Percentiles rank a stretch among this genome's conserved stretches.
Conservation (phyloP, 2,888 invertebrate species). For the Tortrix viridana region DNA sequence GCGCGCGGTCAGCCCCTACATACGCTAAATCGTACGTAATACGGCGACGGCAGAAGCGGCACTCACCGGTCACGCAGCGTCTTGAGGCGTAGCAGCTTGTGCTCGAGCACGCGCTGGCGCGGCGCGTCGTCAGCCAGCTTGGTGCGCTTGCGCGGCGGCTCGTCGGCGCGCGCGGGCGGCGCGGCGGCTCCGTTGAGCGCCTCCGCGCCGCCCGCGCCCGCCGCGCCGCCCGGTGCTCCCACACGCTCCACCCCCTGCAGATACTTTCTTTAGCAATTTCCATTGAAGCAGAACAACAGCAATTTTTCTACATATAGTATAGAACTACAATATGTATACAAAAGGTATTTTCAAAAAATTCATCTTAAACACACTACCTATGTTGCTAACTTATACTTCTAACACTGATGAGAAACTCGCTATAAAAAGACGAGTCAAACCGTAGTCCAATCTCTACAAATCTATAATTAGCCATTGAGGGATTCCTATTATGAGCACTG, state of each 20-base stretch:
- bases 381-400: no score
- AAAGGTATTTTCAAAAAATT: no score
- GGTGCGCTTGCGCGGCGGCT: slow-evolving; percentile 68
- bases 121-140: slow-evolving; percentile 66
- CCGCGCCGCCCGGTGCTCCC: slow-evolving; percentile 45
- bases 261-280: not conserved
- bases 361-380: no score
- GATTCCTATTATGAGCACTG: no score
- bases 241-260: slow-evolving; percentile 71
- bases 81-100: slow-evolving; percentile 88
- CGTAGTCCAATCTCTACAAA: no score
- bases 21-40: slow-evolving; percentile 26
- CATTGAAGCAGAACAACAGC: no score
- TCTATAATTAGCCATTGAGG: no score
- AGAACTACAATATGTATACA: no score
- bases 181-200: slow-evolving; percentile 52
- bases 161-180: slow-evolving; percentile 47
- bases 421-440: no score
- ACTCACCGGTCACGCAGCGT: slow-evolving; percentile 86
- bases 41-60: slow-evolving; percentile 12
- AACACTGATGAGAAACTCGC: no score
- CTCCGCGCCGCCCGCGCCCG: slow-evolving; percentile 45
- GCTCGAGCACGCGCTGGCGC: slow-evolving; percentile 88
- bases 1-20: slow-evolving; percentile 12
- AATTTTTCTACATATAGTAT: no score